Conservation (phyloP, 2,888 invertebrate genomes). For the Lepidocyrtoides sp. region DNA sequence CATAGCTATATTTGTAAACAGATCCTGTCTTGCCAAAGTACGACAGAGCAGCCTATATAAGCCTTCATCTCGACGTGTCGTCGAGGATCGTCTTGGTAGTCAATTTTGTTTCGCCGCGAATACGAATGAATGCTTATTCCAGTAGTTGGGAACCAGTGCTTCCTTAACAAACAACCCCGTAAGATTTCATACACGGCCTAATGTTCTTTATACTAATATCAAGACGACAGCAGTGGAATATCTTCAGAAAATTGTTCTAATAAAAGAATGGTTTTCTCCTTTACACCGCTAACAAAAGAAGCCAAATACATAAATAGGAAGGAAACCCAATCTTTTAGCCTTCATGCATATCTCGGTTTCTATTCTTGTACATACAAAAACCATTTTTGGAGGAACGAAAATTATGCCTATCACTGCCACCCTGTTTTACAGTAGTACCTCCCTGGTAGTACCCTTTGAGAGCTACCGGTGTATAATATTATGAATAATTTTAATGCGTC, state of each 20-base stretch:
- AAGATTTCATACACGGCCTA: not conserved
- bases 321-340: not conserved
- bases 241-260: not conserved
- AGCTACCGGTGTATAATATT: too few relatives aligned
- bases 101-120: not conserved
- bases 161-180: not conserved
- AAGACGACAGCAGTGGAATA: not conserved
- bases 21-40: conserved; percentile 21
- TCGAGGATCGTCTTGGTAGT: not conserved
- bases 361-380: too few relatives aligned
- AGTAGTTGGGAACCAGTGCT: not conserved
- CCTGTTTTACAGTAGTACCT: too few relatives aligned
- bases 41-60: not conserved
- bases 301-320: too few relatives aligned
- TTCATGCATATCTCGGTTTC: not conserved
- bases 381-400: too few relatives aligned
- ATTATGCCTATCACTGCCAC: too few relatives aligned
- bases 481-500: too few relatives aligned
- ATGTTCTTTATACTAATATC: not conserved
- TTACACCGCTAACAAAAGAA: not conserved
- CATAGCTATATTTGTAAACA: conserved; percentile 45
- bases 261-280: not conserved
- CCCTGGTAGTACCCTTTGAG: too few relatives aligned
- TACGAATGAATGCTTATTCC: not conserved
- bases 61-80: not conserved